Conservation (phyloP, 2,797 vertebrate genomes). For the Anabas testudineus region DNA sequence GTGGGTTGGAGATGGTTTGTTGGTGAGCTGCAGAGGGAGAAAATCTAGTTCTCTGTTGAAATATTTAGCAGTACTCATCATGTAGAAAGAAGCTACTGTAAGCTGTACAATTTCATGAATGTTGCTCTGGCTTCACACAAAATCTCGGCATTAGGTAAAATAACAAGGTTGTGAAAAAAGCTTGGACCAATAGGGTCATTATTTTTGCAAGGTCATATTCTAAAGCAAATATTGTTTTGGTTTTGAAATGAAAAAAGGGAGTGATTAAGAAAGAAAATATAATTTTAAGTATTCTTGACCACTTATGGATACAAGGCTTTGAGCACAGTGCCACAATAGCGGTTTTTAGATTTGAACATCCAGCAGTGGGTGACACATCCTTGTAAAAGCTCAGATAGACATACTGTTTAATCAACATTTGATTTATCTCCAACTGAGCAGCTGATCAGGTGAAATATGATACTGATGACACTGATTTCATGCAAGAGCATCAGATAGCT, state of each 20-base stretch:
- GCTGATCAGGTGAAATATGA: conserved; percentile 16
- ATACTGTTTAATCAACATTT: not conserved
- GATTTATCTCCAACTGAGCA: not conserved
- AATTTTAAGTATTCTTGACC: not conserved
- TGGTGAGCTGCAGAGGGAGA: conserved; percentile 49
- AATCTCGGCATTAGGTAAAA: conserved; percentile 26
- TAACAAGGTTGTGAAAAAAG: conserved; percentile 16
- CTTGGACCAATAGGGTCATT: conserved; percentile 7
- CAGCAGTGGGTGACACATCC: conserved; percentile 38
- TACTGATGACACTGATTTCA: conserved; percentile 25
- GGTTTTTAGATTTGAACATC: conserved; percentile 35
- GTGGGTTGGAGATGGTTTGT: conserved; percentile 54
- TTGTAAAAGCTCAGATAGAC: conserved; percentile 35
- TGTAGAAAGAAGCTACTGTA: conserved; percentile 30
- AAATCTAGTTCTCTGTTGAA: conserved; percentile 70
- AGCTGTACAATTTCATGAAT: conserved; percentile 29
- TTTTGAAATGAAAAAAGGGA: not conserved
- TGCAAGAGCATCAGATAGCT: not conserved
- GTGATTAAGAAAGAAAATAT: not conserved
- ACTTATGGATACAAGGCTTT: not conserved
- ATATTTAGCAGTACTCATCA: conserved; percentile 68
- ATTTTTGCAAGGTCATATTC: conserved; percentile 10
- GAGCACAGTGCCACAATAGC: conserved; percentile 3
- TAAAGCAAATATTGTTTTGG: not conserved
- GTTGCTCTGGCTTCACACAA: conserved; percentile 33